Conservation (phyloP, 2,888 invertebrate genomes). For the Phlogophora meticulosa region DNA sequence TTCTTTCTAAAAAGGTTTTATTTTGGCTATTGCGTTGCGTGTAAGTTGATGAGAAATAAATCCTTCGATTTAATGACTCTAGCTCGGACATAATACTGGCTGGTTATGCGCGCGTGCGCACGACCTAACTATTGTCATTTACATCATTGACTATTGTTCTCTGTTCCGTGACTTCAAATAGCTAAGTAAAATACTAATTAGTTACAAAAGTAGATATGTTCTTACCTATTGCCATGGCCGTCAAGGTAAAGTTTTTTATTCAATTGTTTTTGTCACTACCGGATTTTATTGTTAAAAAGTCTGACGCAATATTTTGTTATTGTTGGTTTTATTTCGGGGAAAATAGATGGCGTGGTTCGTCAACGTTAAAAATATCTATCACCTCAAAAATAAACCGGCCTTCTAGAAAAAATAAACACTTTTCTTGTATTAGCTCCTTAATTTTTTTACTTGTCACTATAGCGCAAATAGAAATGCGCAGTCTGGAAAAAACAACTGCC, state of each 20-base stretch:
- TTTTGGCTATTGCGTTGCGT: slow-evolving; percentile 17
- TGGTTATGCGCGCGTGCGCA: slow-evolving; percentile 81
- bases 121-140: slow-evolving; percentile 80
- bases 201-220: slow-evolving; percentile 30
- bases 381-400: not conserved
- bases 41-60: slow-evolving; percentile 46
- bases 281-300: slow-evolving; percentile 7
- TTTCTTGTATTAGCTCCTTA: no score
- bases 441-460: no score
- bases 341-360: not conserved
- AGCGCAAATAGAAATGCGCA: no score
- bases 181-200: slow-evolving; percentile 85
- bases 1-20: not conserved
- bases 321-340: not conserved
- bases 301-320: slow-evolving; percentile 20
- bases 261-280: not conserved
- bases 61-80: slow-evolving; percentile 51
- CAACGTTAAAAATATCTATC: not conserved
- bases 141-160: slow-evolving; percentile 82
- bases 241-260: slow-evolving; percentile 24
- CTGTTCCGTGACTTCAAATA: slow-evolving; percentile 82
- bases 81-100: slow-evolving; percentile 53
- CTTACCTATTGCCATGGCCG: not conserved
- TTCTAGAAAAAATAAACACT: no score
- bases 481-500: no score